phyloP scores from a whole-genome alignment of 1,140 invertebrate species.

The Babylonia areolata region DNA sequence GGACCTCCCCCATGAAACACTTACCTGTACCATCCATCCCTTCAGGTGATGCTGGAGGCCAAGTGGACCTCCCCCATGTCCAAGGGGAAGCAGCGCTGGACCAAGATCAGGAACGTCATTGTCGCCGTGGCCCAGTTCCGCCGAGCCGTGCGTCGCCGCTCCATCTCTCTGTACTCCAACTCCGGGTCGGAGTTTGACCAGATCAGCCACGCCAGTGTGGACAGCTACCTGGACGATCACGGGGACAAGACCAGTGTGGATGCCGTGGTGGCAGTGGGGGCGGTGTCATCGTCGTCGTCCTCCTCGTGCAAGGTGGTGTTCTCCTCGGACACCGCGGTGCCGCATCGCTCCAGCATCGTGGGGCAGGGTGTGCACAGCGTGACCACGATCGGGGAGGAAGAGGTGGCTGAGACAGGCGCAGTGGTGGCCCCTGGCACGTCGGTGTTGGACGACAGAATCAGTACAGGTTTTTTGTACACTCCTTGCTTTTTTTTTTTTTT shows the following conservation, averaged over 20 bases:
- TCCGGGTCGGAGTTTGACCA: conserved; percentile 75
- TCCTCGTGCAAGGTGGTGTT: conserved; percentile 18
- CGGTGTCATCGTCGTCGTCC: not conserved
- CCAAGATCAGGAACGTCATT: conserved; percentile 94
- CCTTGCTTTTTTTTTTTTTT: conserved; percentile 10
- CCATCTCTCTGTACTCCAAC: conserved; percentile 70
- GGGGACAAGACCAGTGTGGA: conserved; percentile 38
- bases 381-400: not conserved
- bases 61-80: conserved; percentile 93
- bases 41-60: conserved; percentile 90
- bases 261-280: not conserved
- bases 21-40: conserved; percentile 33
- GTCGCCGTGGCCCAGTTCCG: conserved; percentile 87
- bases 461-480: conserved; percentile 52
- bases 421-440: conserved; percentile 31
- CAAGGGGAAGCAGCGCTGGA: conserved; percentile 91
- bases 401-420: not conserved
- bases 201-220: conserved; percentile 70
- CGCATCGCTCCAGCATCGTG: not conserved
- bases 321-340: not conserved
- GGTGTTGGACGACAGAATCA: conserved; percentile 56
- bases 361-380: not conserved
- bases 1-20: conserved; percentile 91
- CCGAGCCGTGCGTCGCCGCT: conserved; percentile 59
- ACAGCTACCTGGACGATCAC: conserved; percentile 72